Conservation (phyloP, 2,888 invertebrate genomes). For the Tortricodes alternella region DNA sequence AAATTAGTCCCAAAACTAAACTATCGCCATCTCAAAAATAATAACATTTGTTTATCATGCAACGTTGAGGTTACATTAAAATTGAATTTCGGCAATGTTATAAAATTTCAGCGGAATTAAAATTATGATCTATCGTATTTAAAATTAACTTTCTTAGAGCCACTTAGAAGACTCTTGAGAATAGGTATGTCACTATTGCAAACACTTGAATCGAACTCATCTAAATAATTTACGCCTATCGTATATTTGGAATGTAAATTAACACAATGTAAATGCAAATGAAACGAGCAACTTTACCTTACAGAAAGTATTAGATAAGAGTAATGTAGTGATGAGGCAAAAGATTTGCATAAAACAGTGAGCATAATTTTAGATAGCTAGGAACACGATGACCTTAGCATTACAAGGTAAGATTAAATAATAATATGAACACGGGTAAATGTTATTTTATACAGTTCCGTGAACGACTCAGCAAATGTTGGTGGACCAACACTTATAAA, state of each 20-base stretch:
- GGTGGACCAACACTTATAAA: slow-evolving; percentile 4
- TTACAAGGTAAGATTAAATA: slow-evolving; percentile 11
- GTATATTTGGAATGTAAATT: background rate
- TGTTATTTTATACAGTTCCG: slow-evolving; percentile 24
- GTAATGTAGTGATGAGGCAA: slow-evolving; percentile 5
- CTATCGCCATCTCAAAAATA: no score
- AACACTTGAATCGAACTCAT: background rate
- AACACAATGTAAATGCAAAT: background rate
- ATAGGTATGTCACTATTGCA: slow-evolving; percentile 5
- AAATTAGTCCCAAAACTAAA: no score
- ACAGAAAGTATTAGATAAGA: slow-evolving; percentile 18
- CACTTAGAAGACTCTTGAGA: slow-evolving; percentile 9
- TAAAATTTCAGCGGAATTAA: no score
- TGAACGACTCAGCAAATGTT: slow-evolving; percentile 13
- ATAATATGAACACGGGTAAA: slow-evolving; percentile 11
- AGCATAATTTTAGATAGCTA: slow-evolving; percentile 4
- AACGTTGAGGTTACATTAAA: no score
- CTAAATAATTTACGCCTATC: slow-evolving; percentile 1
- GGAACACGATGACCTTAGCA: slow-evolving; percentile 20
- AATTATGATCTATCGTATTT: no score
- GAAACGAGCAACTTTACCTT: background rate
- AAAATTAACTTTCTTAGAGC: no score
- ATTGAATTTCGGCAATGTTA: no score
- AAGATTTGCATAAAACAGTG: slow-evolving; percentile 26
- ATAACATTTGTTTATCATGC: no score